These are phyloP conservation scores for Chironomus tepperi DNA, from an alignment of 1,140 invertebrate genomes.

Conservation along the genomic window DNA sequence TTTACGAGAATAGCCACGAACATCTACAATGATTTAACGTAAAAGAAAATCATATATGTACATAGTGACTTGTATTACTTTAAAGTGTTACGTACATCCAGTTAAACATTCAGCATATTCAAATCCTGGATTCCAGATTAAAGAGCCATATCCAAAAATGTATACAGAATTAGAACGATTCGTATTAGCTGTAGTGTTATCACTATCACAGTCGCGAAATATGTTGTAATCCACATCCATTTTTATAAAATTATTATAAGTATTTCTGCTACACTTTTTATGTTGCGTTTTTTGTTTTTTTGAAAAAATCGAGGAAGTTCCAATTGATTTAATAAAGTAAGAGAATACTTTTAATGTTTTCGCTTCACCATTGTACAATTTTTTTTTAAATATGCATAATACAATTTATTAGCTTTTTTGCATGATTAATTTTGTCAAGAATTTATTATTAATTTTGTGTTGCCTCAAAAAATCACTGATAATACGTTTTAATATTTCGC, in stretches of 20 bases:
- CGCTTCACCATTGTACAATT: not conserved
- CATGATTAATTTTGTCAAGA: not conserved
- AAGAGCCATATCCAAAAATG: slow-evolving; percentile 53
- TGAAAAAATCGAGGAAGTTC: not conserved
- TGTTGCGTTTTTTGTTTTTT: not conserved
- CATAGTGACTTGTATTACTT: not conserved
- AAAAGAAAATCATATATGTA: too few relatives aligned
- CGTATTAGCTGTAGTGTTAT: not conserved
- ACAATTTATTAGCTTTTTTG: not conserved
- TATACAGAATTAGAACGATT: not conserved
- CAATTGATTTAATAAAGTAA: not conserved
- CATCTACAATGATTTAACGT: slow-evolving; percentile 24
- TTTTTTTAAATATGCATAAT: not conserved
- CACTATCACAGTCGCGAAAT: not conserved
- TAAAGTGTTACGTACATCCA: slow-evolving; percentile 51
- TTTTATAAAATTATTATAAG: not conserved
- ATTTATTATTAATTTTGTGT: not conserved
- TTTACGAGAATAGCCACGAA: slow-evolving; percentile 57
- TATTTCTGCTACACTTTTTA: not conserved
- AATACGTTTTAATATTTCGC: not conserved
- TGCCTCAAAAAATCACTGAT: not conserved
- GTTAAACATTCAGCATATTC: slow-evolving; percentile 58
- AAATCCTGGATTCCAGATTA: slow-evolving; percentile 83
- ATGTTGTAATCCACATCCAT: not conserved
- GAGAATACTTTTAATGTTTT: not conserved